Evolutionary conservation across 2,888 invertebrate species (phyloP).

Genomic region (Drosophila multiciliata): DNA sequence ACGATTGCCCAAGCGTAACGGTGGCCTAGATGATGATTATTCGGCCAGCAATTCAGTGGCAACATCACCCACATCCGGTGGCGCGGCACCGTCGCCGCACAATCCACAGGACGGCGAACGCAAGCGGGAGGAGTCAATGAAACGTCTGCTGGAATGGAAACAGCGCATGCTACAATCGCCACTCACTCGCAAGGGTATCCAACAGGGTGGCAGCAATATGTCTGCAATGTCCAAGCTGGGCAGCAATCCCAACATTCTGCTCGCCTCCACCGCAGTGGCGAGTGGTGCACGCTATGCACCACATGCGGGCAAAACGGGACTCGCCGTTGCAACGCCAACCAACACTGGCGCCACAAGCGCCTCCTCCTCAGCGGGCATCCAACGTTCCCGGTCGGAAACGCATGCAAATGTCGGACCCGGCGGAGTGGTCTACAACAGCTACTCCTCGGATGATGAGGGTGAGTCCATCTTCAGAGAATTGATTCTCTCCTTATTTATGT

Average conservation of each 20-base stretch:
- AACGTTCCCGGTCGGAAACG: slow-evolving; percentile 85
- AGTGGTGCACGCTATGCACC: slow-evolving; percentile 77
- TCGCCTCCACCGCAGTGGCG: slow-evolving; percentile 78
- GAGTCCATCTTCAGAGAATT: slow-evolving; percentile 83
- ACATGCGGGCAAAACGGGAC: slow-evolving; percentile 59
- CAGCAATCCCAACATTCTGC: slow-evolving; percentile 83
- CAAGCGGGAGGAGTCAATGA: slow-evolving; percentile 96
- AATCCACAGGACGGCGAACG: slow-evolving; percentile 88
- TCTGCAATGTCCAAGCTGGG: slow-evolving; percentile 84
- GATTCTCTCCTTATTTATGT: slow-evolving; percentile 16
- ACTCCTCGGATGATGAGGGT: slow-evolving; percentile 97
- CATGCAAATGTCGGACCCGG: slow-evolving; percentile 86
- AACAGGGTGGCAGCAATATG: slow-evolving; percentile 85
- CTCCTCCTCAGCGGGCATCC: slow-evolving; percentile 71
- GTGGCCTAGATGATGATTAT: slow-evolving; percentile 85
- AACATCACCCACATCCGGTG: slow-evolving; percentile 57
- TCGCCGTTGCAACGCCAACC: slow-evolving; percentile 28
- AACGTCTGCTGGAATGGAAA: slow-evolving; percentile 95
- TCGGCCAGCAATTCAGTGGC: slow-evolving; percentile 67
- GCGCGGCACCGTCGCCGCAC: slow-evolving; percentile 56
- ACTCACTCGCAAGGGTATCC: slow-evolving; percentile 91
- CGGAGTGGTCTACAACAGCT: slow-evolving; percentile 90
- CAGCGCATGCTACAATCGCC: slow-evolving; percentile 96
- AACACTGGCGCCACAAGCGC: slow-evolving; percentile 7
- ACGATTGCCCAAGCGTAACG: slow-evolving; percentile 87